phyloP scores from a whole-genome alignment of 2,888 invertebrate species.

The Dexiosoma caninum region DNA sequence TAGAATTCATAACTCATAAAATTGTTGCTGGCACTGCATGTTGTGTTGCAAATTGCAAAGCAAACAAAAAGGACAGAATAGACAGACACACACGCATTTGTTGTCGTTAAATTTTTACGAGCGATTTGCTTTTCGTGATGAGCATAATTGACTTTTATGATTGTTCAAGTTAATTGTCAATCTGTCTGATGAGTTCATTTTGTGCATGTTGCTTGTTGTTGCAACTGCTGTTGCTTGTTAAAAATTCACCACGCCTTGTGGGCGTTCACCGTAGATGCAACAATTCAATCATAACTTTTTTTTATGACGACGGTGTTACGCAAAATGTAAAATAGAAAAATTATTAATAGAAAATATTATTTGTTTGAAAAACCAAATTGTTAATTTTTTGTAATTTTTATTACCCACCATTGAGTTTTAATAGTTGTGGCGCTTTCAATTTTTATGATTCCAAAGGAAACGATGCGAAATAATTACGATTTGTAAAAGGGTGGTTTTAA shows the following conservation, averaged over 20 bases:
- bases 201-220: slow-evolving; percentile 16
- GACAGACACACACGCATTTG: slow-evolving; percentile 36
- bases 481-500: background rate
- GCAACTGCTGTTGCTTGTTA: slow-evolving; percentile 9
- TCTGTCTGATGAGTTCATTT: slow-evolving; percentile 54
- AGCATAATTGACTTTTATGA: slow-evolving; percentile 68
- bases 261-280: slow-evolving; percentile 37
- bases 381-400: background rate
- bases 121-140: slow-evolving; percentile 66
- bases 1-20: slow-evolving; percentile 65
- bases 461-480: background rate
- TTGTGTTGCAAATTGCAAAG: slow-evolving; percentile 23
- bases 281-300: slow-evolving; percentile 40
- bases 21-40: slow-evolving; percentile 27
- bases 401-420: background rate
- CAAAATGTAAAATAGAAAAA: slow-evolving; percentile 20
- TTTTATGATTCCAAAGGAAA: background rate
- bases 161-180: slow-evolving; percentile 66
- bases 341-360: slow-evolving; percentile 14
- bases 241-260: slow-evolving; percentile 47
- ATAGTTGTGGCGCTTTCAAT: slow-evolving; percentile 5
- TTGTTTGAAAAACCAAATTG: background rate
- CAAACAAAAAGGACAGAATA: background rate
- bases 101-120: slow-evolving; percentile 65
- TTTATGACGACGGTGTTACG: slow-evolving; percentile 20